These are phyloP conservation scores for Trisateles emortualis DNA, from an alignment of 2,888 invertebrate species.

Conservation along the genomic window DNA sequence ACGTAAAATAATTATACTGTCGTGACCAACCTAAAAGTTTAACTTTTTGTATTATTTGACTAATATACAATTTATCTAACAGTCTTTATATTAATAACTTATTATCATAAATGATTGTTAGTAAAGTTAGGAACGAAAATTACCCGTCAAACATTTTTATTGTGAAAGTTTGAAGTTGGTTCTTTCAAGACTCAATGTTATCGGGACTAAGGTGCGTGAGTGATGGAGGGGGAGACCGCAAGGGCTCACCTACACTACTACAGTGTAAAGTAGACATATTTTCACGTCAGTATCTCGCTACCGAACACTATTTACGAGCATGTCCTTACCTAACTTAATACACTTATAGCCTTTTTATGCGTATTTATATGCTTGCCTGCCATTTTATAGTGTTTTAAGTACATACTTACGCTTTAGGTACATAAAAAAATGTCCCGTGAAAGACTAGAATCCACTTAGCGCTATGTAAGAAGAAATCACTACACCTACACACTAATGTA, in stretches of 20 bases:
- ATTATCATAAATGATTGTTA: constrained; percentile 31
- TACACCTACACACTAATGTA: too few species aligned
- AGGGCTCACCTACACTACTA: constrained; percentile 42
- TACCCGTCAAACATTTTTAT: constrained; percentile 35
- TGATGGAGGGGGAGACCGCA: constrained; percentile 44
- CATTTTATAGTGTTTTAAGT: background rate
- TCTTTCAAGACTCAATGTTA: constrained; percentile 42
- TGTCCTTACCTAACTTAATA: constrained; percentile 33
- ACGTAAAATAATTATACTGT: constrained; percentile 17
- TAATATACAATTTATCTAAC: constrained; percentile 6
- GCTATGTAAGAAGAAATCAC: too few species aligned
- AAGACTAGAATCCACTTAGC: too few species aligned
- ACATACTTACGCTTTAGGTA: too few species aligned
- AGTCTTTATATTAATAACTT: constrained; percentile 24
- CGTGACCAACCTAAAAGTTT: constrained; percentile 10
- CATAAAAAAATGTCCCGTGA: too few species aligned
- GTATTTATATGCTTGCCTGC: constrained; percentile 4
- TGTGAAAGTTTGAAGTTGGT: constrained; percentile 41
- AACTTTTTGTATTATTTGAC: constrained; percentile 8
- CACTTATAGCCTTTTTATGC: constrained; percentile 25
- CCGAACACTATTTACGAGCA: constrained; percentile 42
- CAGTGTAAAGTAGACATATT: constrained; percentile 47
- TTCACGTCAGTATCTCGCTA: constrained; percentile 44
- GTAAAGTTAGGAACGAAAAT: constrained; percentile 27
- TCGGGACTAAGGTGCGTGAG: constrained; percentile 51